Percentiles rank a stretch among this genome's conserved stretches.
Conservation (phyloP, 2,797 vertebrate species). For the Sarcophilus harrisii region DNA sequence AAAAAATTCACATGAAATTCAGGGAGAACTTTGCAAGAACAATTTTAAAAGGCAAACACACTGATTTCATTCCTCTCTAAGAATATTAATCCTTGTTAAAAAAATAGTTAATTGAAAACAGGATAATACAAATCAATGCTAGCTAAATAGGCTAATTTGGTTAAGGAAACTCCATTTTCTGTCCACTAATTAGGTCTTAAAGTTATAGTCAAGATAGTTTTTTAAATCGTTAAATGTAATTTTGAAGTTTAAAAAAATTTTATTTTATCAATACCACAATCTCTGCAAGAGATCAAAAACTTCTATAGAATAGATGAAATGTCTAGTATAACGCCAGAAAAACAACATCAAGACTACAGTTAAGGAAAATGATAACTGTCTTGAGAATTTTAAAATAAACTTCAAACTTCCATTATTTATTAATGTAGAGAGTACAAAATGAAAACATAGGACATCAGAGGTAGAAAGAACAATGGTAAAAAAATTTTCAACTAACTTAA, state of each 20-base stretch:
- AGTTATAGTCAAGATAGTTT: conserved; percentile 76
- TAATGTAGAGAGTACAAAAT: conserved; percentile 56
- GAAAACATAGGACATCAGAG: neutral
- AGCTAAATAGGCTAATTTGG: conserved; percentile 64
- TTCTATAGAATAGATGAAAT: conserved; percentile 54
- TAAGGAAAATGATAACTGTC: neutral
- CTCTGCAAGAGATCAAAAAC: conserved; percentile 55
- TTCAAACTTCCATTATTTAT: conserved; percentile 51
- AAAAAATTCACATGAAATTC: conserved; percentile 60
- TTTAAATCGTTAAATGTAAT: conserved; percentile 61
- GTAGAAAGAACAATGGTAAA: neutral
- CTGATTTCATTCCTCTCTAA: conserved; percentile 60
- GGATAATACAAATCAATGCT: conserved; percentile 79
- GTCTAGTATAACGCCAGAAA: conserved; percentile 31
- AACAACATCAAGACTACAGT: conserved; percentile 38
- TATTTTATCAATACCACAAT: conserved; percentile 30
- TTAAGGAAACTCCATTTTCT: conserved; percentile 47
- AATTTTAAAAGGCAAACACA: conserved; percentile 26
- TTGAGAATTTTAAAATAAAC: neutral
- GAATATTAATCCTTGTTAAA: conserved; percentile 81
- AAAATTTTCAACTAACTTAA: neutral
- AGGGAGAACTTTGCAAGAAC: conserved; percentile 68
- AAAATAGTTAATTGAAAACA: conserved; percentile 79
- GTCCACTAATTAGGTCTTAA: conserved; percentile 72
- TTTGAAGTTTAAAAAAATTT: conserved; percentile 60